A percentile compares a stretch with the other conserved stretches of the same genome.
These are phyloP conservation scores for Anguilla japonica DNA, from an alignment of 2,113 vertebrate genomes.

Conservation along the genomic window DNA sequence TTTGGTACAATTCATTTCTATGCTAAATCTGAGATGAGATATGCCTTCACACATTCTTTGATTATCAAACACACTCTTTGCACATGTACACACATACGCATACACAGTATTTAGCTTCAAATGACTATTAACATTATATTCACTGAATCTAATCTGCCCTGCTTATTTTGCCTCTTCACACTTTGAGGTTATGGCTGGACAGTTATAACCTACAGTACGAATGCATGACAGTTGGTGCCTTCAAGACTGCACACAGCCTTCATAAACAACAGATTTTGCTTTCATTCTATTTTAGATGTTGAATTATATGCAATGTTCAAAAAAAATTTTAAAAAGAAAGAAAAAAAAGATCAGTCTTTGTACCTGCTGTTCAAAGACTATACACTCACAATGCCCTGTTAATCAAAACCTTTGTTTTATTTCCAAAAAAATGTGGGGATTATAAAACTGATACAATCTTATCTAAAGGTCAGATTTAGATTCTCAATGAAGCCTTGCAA, in stretches of 20 bases:
- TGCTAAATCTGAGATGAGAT: no score
- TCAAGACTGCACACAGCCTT: neutral
- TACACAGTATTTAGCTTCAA: no score
- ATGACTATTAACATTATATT: no score
- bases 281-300: neutral
- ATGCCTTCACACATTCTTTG: no score
- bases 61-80: no score
- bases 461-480: constrained; percentile 28
- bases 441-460: constrained; percentile 36
- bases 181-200: neutral
- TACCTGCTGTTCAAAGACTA: neutral
- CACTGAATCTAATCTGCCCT: no score
- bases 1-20: no score
- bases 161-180: no score
- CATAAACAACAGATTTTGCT: neutral
- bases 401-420: constrained; percentile 27
- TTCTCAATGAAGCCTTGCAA: constrained; percentile 1
- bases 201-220: neutral
- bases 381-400: constrained; percentile 13
- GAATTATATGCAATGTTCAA: constrained; percentile 32
- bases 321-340: neutral
- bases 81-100: no score
- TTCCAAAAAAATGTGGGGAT: constrained; percentile 23
- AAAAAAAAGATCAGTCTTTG: constrained; percentile 10
- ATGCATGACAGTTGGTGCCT: neutral